phyloP scores from a whole-genome alignment of 1,140 invertebrate genomes.

The Lamellibrachia luymesi region DNA sequence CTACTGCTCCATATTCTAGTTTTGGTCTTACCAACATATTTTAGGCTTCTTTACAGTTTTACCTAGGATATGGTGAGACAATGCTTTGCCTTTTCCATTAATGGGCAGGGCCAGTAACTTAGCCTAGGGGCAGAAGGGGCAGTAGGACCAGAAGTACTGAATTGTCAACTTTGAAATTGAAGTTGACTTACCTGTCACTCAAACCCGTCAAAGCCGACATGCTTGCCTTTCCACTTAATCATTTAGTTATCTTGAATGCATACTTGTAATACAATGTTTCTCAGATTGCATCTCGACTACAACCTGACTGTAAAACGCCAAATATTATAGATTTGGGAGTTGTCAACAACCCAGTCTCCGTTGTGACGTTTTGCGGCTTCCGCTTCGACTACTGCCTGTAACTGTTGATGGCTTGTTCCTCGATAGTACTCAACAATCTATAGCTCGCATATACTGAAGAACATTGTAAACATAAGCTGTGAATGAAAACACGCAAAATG shows the following conservation, averaged over 20 bases:
- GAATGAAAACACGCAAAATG: background rate
- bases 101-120: background rate
- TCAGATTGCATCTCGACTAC: background rate
- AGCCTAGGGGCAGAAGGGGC: background rate
- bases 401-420: background rate
- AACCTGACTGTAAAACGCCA: background rate
- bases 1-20: too few relatives aligned
- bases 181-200: background rate
- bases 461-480: background rate
- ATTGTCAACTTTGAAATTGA: constrained; percentile 5
- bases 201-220: background rate
- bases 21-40: too few relatives aligned
- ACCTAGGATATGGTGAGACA: too few relatives aligned
- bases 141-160: background rate
- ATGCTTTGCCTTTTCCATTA: background rate
- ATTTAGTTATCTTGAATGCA: background rate
- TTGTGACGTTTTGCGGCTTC: constrained; percentile 3
- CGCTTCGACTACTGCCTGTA: background rate
- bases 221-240: background rate
- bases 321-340: background rate
- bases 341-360: background rate
- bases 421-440: background rate
- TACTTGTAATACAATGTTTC: background rate
- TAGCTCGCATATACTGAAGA: background rate
- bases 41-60: too few relatives aligned